These are phyloP conservation scores for Corynorhinus townsendii DNA, from an alignment of 2,113 vertebrate species.

Conservation along the genomic window DNA sequence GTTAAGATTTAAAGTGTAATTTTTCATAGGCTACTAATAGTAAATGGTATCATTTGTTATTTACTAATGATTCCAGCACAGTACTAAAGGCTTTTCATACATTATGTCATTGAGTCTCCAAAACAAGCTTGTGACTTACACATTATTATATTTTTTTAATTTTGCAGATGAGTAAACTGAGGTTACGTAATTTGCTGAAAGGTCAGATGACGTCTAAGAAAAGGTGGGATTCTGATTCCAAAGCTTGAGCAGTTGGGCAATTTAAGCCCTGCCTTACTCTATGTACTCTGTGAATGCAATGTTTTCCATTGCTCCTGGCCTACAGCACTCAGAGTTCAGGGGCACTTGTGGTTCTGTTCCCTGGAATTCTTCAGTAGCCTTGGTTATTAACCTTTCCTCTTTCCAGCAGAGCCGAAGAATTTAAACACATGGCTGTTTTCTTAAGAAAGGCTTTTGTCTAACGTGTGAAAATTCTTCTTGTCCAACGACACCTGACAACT, in stretches of 20 bases:
- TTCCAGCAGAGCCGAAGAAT: background rate
- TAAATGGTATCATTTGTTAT: background rate
- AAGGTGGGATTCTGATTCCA: background rate
- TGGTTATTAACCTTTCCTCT: background rate
- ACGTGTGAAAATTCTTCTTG: background rate
- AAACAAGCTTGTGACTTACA: background rate
- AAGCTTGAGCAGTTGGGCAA: background rate
- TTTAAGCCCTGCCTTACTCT: background rate
- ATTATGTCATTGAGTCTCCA: background rate
- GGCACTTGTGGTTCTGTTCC: background rate
- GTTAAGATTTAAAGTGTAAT: constrained; percentile 13
- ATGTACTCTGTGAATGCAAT: background rate
- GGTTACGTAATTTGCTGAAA: background rate
- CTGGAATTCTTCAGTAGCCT: background rate
- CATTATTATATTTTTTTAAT: background rate
- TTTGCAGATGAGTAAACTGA: constrained; percentile 21
- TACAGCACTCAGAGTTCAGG: background rate
- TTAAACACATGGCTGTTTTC: background rate
- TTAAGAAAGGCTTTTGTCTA: background rate
- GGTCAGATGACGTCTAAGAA: background rate
- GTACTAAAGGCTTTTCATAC: background rate
- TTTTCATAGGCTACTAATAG: background rate
- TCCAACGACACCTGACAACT: background rate
- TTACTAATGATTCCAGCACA: background rate
- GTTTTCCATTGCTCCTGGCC: background rate